Evolutionary conservation across 2,888 invertebrate genomes (phyloP).

Genomic region (Drosophila kokeensis): DNA sequence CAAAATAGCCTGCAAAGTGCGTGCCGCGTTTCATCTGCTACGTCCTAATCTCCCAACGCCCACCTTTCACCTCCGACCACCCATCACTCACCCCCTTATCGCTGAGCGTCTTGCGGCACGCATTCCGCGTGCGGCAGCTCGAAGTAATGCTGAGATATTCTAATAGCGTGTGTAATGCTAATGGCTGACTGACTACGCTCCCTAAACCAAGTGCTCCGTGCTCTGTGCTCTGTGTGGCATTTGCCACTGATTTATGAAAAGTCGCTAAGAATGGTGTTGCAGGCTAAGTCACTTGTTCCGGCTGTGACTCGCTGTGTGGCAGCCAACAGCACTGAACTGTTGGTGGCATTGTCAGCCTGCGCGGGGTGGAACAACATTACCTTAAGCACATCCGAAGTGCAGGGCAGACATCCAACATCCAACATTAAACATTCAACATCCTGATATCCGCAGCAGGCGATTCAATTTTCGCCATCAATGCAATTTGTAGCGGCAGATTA

Average conservation of each 20-base stretch:
- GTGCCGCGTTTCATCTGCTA: conserved; percentile 32
- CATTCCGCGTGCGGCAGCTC: conserved; percentile 40
- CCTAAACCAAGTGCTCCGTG: conserved; percentile 3
- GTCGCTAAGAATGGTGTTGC: conserved; percentile 20
- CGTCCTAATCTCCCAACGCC: not conserved
- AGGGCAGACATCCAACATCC: not conserved
- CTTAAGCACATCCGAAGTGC: conserved; percentile 1
- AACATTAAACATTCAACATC: not conserved
- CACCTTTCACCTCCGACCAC: not conserved
- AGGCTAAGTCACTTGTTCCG: not conserved
- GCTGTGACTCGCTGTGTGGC: conserved; percentile 16
- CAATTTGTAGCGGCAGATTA: conserved; percentile 50
- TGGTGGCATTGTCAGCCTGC: not conserved
- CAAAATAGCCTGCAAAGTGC: conserved; percentile 67
- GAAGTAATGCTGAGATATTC: conserved; percentile 75
- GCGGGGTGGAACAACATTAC: not conserved
- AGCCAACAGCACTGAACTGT: not conserved
- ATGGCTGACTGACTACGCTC: conserved; percentile 52
- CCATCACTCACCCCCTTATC: not conserved
- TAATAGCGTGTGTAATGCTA: conserved; percentile 79
- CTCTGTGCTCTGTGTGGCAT: conserved; percentile 35
- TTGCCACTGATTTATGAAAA: conserved; percentile 70
- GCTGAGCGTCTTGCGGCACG: not conserved
- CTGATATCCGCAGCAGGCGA: conserved; percentile 13
- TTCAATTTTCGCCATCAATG: conserved; percentile 53